A percentile compares a stretch with the other conserved stretches of the same genome.
phyloP scores from a whole-genome alignment of 1,140 invertebrate genomes.

The Ceratosolen fusciceps region DNA sequence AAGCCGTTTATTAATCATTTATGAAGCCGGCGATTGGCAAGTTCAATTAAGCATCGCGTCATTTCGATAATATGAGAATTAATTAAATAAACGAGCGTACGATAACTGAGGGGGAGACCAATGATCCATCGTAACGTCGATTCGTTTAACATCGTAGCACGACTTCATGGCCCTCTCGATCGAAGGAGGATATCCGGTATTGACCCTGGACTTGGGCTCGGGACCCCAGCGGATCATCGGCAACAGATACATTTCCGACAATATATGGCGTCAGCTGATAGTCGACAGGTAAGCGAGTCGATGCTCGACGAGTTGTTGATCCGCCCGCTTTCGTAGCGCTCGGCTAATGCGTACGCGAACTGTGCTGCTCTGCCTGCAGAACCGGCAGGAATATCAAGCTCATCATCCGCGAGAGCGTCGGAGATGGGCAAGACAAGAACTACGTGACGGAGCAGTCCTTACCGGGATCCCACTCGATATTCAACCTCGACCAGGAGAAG shows the following conservation, averaged over 20 bases:
- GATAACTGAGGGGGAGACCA: too few species aligned
- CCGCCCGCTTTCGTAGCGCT: too few species aligned
- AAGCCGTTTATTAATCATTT: too few species aligned
- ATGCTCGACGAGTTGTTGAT: too few species aligned
- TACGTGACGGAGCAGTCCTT: conserved; percentile 76
- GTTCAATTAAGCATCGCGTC: too few species aligned
- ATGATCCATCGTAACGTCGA: too few species aligned
- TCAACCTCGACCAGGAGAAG: conserved; percentile 88
- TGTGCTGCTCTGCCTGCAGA: too few species aligned
- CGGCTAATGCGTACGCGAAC: too few species aligned
- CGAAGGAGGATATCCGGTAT: conserved; percentile 87
- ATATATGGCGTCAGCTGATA: conserved; percentile 91
- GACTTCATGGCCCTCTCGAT: conserved; percentile 96
- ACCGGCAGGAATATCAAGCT: conserved; percentile 87
- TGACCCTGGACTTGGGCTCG: conserved; percentile 91
- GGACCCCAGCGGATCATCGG: conserved; percentile 82
- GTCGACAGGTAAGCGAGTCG: conserved; percentile 80
- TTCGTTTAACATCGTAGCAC: conserved; percentile 75
- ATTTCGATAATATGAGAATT: too few species aligned
- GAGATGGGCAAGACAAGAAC: conserved; percentile 73
- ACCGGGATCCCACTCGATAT: conserved; percentile 82
- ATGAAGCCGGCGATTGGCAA: too few species aligned
- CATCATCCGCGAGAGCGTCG: conserved; percentile 83
- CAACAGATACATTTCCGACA: conserved; percentile 84
- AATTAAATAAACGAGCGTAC: too few species aligned